These are phyloP conservation scores for Orthonevra nobilis DNA, from an alignment of 2,888 invertebrate genomes.

Conservation along the genomic window DNA sequence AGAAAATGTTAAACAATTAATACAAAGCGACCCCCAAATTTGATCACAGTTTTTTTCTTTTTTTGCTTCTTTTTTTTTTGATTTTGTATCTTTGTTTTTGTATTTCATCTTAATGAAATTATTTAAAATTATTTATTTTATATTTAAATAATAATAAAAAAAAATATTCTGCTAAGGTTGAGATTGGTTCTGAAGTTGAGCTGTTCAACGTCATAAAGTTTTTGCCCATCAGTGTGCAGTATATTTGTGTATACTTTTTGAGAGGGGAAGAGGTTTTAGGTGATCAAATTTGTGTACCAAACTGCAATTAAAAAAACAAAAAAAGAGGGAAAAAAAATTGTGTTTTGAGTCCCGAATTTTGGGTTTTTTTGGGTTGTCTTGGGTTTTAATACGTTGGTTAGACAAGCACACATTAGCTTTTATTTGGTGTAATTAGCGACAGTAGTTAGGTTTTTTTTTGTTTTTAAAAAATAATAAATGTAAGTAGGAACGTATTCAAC, in stretches of 20 bases:
- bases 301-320: slow-evolving; percentile 67
- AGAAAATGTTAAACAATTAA: slow-evolving; percentile 61
- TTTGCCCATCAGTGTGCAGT: slow-evolving; percentile 55
- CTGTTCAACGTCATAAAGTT: slow-evolving; percentile 57
- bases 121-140: slow-evolving; percentile 36
- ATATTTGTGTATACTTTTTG: slow-evolving; percentile 52
- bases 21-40: slow-evolving; percentile 68
- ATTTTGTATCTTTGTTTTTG: slow-evolving; percentile 3
- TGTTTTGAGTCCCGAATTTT: slow-evolving; percentile 48
- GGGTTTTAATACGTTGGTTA: slow-evolving; percentile 37
- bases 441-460: slow-evolving; percentile 16
- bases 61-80: slow-evolving; percentile 28
- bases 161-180: slow-evolving; percentile 52
- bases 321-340: slow-evolving; percentile 49
- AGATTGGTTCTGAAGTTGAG: slow-evolving; percentile 53
- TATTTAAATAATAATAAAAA: slow-evolving; percentile 11
- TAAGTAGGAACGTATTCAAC: slow-evolving; percentile 5
- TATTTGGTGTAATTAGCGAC: slow-evolving; percentile 20
- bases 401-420: slow-evolving; percentile 23
- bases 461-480: too few relatives aligned
- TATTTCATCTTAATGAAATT: slow-evolving; percentile 34
- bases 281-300: slow-evolving; percentile 69
- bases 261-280: slow-evolving; percentile 55
- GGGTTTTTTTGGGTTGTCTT: slow-evolving; percentile 5
- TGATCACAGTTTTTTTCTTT: slow-evolving; percentile 54